Evolutionary conservation across 2,113 vertebrate species (phyloP), one percentile per base, ranked within the genome.

Genomic region (Pseudolaguvia tuberculata): DNA sequence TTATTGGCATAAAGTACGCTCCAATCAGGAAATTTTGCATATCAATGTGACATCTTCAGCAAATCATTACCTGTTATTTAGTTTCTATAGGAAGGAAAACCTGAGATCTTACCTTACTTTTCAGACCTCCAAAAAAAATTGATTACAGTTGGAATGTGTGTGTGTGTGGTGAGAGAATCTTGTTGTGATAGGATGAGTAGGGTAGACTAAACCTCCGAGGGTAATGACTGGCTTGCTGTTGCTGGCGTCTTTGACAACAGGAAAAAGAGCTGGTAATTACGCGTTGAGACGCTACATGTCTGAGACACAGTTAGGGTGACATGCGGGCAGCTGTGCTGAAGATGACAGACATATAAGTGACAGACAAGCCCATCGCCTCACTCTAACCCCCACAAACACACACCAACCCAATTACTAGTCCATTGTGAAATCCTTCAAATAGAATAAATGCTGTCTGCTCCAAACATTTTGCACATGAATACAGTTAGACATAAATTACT

Each of bases 221-320:
- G 81, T 89, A 91, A 91, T 89, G 85, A 88, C 83, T 83, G 85
- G 87, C 82, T 90, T 89, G 84, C 84, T 83, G 81, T 80, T 81
- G 81, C 85, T 82, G 83, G 82, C 82, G 80, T 82, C 80, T 84
- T 85, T 87, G 85, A 89, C 88, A 88, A 87, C 83, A 83, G 85
- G 86, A 87, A 88, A 88, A 87, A 88, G 87, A 87, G 87, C 84
- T 82, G 80, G 83, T 90, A 91, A 91, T 90, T 89, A 89, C 81
- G 83, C 83, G 81, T 79, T 23, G 81, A 75, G 84, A 85, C 27
- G 83, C 84, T 84, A 82, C 80, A 84, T 10, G 51, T 20, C 71
- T 59, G 31, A 77, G 75, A 52, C 71, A 53, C 56, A 31, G 55
- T 0, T 71, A 73, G 77, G 88, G 83, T 86, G 86, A 88, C 87